Evolutionary conservation across 2,888 invertebrate species (phyloP), one percentile per base, ranked within the genome.

Genomic region (Magallana nippona): DNA sequence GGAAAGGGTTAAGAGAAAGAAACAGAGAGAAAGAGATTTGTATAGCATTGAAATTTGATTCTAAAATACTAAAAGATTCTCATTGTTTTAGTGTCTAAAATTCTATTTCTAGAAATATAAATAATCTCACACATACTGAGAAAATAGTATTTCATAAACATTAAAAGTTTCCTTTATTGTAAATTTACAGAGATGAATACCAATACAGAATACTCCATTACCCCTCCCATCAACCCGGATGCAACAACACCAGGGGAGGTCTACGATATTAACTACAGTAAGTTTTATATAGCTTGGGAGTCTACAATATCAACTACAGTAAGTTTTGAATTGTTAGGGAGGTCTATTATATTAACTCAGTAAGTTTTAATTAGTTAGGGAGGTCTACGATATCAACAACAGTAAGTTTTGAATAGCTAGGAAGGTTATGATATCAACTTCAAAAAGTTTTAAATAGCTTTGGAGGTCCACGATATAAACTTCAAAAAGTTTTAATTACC

Each of bases 171-270:
- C 44, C 44, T 44, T 44, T 44, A 8, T 44, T 44, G 5, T 44
- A 8, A 44, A 3, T 44, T n/a, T 19, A 56, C 58, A 80, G 58
- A 17, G 19, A 55, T 13, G 15, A 58, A 58, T 57, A 1, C 22
- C 22, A 17, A 56, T 27, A 17, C 81, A 10, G 83, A 63, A 0
- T 55, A 84, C 8, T 57, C 81, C 22, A 78, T 87, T 0, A 86
- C 90, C 11, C 92, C 92, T n/a, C 90, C 90, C 10, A 88, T 85
- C 84, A 87, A 91, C 85, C 89, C 86, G 77, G 89, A 89, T 62
- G 91, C 91, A 1, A 80, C 83, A 15, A 85, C 63, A 57, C 88
- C 89, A 19, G 85, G 87, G 78, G 90, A 91, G 44, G 91, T 90
- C 2, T 92, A 92, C 86, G 87, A 85, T 1, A 82, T 92, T 10